Evolutionary conservation across 2,113 vertebrate genomes (phyloP).

Genomic region (Percopsis transmontana): DNA sequence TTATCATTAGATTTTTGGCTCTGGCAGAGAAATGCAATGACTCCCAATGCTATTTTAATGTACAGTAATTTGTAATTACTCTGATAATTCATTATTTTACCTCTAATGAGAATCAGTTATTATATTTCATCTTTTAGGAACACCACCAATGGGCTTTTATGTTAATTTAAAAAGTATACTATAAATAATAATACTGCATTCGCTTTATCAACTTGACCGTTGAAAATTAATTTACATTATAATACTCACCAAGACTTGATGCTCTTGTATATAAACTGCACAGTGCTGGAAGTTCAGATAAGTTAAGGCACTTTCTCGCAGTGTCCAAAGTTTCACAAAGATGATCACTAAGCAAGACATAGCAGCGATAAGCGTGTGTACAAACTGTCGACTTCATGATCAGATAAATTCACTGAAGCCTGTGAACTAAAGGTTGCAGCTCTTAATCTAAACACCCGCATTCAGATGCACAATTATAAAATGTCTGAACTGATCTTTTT

Average conservation of each 20-base stretch:
- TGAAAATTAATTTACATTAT: no score
- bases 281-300: constrained; percentile 35
- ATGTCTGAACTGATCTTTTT: constrained; percentile 60
- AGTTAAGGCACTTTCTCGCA: constrained; percentile 50
- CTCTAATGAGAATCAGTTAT: no score
- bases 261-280: no score
- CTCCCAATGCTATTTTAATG: neutral
- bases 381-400: constrained; percentile 47
- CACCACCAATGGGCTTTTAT: neutral
- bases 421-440: constrained; percentile 65
- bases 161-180: neutral
- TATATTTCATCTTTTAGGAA: neutral
- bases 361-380: constrained; percentile 56
- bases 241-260: no score
- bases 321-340: constrained; percentile 32
- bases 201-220: neutral
- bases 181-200: neutral
- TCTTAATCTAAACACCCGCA: constrained; percentile 53
- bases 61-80: neutral
- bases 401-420: constrained; percentile 56
- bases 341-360: constrained; percentile 44
- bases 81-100: no score
- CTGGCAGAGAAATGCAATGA: no score
- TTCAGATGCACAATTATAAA: constrained; percentile 71
- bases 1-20: neutral